A percentile compares a stretch with the other conserved stretches of the same genome.
phyloP scores from a whole-genome alignment of 1,140 invertebrate genomes.

The Steinernema khuongi region DNA sequence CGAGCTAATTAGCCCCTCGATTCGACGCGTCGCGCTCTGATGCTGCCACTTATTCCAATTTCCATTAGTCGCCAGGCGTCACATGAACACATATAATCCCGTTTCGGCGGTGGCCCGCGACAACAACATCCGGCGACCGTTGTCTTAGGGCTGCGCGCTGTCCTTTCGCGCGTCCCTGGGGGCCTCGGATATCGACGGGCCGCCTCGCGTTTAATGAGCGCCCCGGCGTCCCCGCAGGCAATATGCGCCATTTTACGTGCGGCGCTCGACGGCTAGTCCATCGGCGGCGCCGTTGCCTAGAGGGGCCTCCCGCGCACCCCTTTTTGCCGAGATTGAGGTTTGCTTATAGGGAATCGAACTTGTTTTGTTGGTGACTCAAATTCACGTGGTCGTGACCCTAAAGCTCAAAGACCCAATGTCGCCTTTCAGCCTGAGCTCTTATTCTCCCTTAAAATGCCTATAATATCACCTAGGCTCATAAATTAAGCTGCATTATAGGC shows the following conservation, averaged over 20 bases:
- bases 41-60: conserved; percentile 9
- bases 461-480: too few species aligned
- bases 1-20: background rate
- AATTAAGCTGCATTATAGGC: too few species aligned
- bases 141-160: background rate
- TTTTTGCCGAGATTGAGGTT: too few species aligned
- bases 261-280: background rate
- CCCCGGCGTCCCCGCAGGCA: background rate
- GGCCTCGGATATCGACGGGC: conserved; percentile 5
- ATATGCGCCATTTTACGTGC: background rate
- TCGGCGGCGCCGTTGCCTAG: background rate
- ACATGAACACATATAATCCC: background rate
- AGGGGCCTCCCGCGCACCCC: too few species aligned
- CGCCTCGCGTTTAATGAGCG: background rate
- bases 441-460: too few species aligned
- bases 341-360: too few species aligned
- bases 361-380: too few species aligned
- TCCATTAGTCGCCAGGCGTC: background rate
- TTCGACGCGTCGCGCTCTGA: background rate
- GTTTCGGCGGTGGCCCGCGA: background rate
- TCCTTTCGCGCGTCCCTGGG: background rate
- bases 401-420: too few species aligned
- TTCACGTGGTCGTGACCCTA: too few species aligned
- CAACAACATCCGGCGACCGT: background rate
- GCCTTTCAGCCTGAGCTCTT: too few species aligned